These are phyloP conservation scores for Bombus difficillimus DNA, from an alignment of 1,140 invertebrate genomes.

Conservation along the genomic window DNA sequence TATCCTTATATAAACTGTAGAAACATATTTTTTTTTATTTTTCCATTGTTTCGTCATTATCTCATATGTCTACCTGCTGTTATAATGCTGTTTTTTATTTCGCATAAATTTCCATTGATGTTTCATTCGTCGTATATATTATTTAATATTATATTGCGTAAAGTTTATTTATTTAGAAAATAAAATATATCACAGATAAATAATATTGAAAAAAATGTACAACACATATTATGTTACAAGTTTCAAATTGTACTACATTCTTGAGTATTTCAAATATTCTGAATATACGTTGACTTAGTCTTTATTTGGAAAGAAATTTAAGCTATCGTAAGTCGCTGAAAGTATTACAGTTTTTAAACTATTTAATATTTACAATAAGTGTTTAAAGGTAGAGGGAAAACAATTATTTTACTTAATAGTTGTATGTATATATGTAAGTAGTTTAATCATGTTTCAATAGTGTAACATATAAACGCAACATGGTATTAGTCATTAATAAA, in stretches of 20 bases:
- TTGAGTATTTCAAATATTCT: neutral
- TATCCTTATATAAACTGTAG: neutral
- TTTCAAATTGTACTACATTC: neutral
- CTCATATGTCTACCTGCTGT: too few relatives aligned
- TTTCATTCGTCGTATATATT: too few relatives aligned
- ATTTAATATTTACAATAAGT: neutral
- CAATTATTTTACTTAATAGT: neutral
- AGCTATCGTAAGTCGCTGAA: neutral
- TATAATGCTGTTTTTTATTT: too few relatives aligned
- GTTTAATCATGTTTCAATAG: neutral
- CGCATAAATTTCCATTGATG: too few relatives aligned
- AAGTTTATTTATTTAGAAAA: neutral
- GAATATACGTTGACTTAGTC: neutral
- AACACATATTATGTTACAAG: neutral
- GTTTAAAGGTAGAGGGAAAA: neutral
- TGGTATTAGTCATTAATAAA: neutral
- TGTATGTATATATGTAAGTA: neutral
- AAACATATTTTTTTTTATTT: neutral
- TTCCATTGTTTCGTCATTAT: too few relatives aligned
- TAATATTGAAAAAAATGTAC: neutral
- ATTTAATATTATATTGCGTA: too few relatives aligned
- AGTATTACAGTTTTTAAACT: too few relatives aligned
- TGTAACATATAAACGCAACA: neutral
- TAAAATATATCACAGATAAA: too few relatives aligned
- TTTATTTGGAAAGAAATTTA: neutral